Base-by-base conservation (phyloP, 37 sponge, comb jelly and placozoan genomes). In the Aphrocallistes beatrix region DNA sequence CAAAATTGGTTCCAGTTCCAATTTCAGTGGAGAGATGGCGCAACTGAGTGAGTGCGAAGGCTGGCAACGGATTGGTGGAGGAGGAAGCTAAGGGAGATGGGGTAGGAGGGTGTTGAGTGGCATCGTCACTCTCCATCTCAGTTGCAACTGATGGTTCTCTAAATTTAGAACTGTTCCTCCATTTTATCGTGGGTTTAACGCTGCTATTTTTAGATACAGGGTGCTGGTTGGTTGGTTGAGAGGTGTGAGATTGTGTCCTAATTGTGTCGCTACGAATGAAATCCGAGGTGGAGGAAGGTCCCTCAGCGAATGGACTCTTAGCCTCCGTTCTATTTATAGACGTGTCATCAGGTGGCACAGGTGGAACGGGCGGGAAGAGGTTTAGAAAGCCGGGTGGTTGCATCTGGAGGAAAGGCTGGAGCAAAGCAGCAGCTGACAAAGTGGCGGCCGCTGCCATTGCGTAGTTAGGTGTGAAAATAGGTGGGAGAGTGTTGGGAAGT, bases 401-500 rank as follows among this genome's bases (percentile, higher is more conserved):
- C 75, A 60, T 60, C n/a, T 60, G 75, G 10, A 60, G 75, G 34
- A 60, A 60, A 3, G 75, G 75, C n/a, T 60, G 75, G 3, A 60
- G 75, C 25, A 60, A 13, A 6, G 75, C 75, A 3, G 75, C 75
- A 13, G 45, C 45, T 60, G 75, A 60, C n/a, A 60, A 60, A 32
- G 75, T 60, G 75, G 75, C 75, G 34, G 75, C 75, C 3, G 75
- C 75, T 60, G 75, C 75, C 75, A 60, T 60, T 21, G 75, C 21
- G 34, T 60, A 60, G 34, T 28, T 60, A 13, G 8, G 75, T 60
- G 75, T 60, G 21, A 60, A 60, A 3, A 60, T 19, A 32, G 75
- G 75, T 60, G 75, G 3, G 6, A 60, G 3, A 30, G 8, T 21
- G 34, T 60, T 3, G 8, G 75, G 10, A 13, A 30, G 1, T 60